Evolutionary conservation across 2,888 invertebrate genomes (phyloP).

Genomic region (Harpalus rufipes): DNA sequence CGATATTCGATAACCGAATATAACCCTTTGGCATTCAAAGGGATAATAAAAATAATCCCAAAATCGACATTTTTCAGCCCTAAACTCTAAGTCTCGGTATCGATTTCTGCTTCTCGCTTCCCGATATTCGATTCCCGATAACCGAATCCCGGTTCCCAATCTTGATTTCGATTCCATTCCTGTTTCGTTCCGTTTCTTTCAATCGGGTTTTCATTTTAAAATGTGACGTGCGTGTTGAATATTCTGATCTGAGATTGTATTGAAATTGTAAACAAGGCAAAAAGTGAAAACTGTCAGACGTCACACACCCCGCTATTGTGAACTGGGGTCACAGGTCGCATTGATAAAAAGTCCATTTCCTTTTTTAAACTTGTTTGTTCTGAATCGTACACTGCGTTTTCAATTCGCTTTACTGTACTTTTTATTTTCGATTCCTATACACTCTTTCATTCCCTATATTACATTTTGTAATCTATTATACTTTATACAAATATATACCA

Average conservation of each 20-base stretch:
- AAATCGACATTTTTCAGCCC: no score
- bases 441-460: neutral
- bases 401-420: conserved; percentile 62
- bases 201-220: conserved; percentile 69
- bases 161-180: neutral
- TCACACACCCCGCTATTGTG: conserved; percentile 72
- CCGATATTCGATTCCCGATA: neutral
- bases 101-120: neutral
- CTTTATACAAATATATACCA: neutral
- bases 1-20: no score
- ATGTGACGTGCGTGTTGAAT: conserved; percentile 72
- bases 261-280: conserved; percentile 73
- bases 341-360: conserved; percentile 68
- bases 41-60: no score
- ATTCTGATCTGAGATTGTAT: conserved; percentile 71
- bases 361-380: conserved; percentile 66
- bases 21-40: no score
- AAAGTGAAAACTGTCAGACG: conserved; percentile 73
- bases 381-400: conserved; percentile 56
- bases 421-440: conserved; percentile 28
- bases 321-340: conserved; percentile 70
- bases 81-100: no score
- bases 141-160: neutral
- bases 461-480: neutral
- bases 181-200: conserved; percentile 32